Evolutionary conservation across 2,113 vertebrate genomes (phyloP), one percentile per base, ranked within the genome.

Genomic region (Nycticorax nycticorax): DNA sequence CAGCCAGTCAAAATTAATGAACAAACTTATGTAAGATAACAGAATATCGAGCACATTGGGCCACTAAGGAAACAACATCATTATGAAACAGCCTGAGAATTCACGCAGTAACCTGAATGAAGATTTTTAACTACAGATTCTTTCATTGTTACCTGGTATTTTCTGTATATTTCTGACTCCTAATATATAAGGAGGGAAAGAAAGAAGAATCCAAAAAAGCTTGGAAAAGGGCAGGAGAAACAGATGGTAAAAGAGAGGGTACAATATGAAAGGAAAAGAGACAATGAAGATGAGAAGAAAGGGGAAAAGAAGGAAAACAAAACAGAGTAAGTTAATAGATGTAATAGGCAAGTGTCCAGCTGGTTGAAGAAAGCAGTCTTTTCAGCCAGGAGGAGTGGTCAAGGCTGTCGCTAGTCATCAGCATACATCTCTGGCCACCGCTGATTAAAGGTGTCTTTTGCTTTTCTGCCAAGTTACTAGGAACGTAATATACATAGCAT

Each of bases 371-470:
- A 47, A 89, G 16, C 18, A 19, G 2, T 28, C 8, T 67, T 86
- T 69, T 81, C 24, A 64, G n/a, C 11, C 50, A 89, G 30, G 26
- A 60, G 26, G 63, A 72, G 10, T 4, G 22, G 15, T 37, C 39
- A 80, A 1, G 41, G 73, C 22, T 43, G 9, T 55, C 0, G 0
- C 12, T 26, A 60, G 14, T 74, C n/a, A 37, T 41, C 37, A 74
- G 28, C 14, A 48, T 9, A 68, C 4, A 47, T 20, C 60, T 75
- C 57, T 73, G 53, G 39, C 37, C 28, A 52, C 47, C 63, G 26
- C 14, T 52, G 35, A 8, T 41, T 52, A 94, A 89, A 74, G n/a
- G 9, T 15, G 19, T 6, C 23, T 52, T 88, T 37, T 55, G 21
- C 32, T 77, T 71, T 81, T 67, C 63, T 35, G 6, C 35, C 35